A percentile compares a stretch with the other conserved stretches of the same genome.
Conservation (phyloP, 2,797 vertebrate genomes). For the Aythya fuligula region DNA sequence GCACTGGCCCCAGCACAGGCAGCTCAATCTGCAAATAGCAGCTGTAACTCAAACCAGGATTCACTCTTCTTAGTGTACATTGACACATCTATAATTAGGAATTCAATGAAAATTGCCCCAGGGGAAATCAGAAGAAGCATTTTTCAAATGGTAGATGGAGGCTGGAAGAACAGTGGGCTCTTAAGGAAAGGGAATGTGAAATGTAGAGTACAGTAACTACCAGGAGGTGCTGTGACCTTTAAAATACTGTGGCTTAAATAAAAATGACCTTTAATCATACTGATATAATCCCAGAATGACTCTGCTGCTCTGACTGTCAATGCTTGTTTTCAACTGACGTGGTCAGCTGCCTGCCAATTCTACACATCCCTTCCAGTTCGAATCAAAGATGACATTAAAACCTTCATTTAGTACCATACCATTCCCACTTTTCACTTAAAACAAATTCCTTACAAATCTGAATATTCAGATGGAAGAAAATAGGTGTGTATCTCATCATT, state of each 20-base stretch:
- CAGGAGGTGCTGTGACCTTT: not conserved
- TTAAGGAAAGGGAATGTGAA: not conserved
- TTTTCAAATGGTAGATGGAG: not conserved
- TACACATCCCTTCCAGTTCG: not conserved
- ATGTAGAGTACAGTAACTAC: not conserved
- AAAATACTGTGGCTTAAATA: not conserved
- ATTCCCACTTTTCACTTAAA: not conserved
- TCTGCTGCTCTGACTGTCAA: not conserved
- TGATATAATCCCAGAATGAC: not conserved
- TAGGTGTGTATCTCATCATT: not conserved
- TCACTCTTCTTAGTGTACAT: not conserved
- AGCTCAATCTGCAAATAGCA: not conserved
- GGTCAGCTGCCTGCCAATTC: not conserved
- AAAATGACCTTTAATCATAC: not conserved
- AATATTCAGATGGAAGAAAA: not conserved
- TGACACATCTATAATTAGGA: not conserved
- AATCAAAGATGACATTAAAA: not conserved
- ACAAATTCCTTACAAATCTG: not conserved
- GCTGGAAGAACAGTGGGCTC: not conserved
- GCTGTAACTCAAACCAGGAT: not conserved
- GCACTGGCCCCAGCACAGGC: not conserved
- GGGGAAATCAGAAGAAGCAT: not conserved
- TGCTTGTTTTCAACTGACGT: not conserved
- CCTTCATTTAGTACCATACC: not conserved
- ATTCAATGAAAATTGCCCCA: not conserved